Base-by-base conservation (phyloP, 2,113 vertebrate genomes). In the Elephantulus edwardii region DNA sequence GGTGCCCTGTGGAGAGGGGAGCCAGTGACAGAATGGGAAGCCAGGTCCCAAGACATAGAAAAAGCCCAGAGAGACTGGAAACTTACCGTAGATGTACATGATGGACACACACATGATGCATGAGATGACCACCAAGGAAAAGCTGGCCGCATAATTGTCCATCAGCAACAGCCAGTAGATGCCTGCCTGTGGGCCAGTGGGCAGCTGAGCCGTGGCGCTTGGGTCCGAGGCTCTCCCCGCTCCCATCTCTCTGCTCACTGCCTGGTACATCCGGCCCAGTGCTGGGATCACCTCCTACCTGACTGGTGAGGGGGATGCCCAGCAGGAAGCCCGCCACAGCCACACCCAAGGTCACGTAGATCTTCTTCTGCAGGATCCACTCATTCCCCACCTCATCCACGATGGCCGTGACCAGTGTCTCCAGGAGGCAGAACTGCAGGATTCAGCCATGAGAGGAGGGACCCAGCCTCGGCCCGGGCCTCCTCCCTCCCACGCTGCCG, bases 101-200 rank as follows among this genome's bases (percentile, higher is more conserved):
- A 99, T 96, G 91, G 99, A 98, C 93, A 99, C 98, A 0, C 99
- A 99, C 99, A 99, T 99, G 95, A 99, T 99, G 96, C 99, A 99
- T 88, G 99, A 99, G 96, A 99, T 99, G 97, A 99, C 44, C 24
- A 99, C 99, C 95, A 99, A 89, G 83, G 99, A 99, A 98, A 99
- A 99, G 96, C 99, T 99, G 90, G 99, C 99, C 0, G 99, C 99
- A 0, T 99, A 99, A 97, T 99, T 99, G 97, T 99, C 99, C 99
- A 99, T 99, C 92, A 99, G 97, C 81, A 99, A 95, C 88, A 99
- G 96, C 98, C 99, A 99, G 96, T 99, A 99, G 95, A 99, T 99
- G 90, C 99, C 99, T 88, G 99, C 99, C 99, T 99, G 93, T 0
- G 12, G 93, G 62, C 91, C 62, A 96, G 28, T 0, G 0, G 58